phyloP scores from a whole-genome alignment of 2,113 vertebrate genomes.

The Bungarus multicinctus region DNA sequence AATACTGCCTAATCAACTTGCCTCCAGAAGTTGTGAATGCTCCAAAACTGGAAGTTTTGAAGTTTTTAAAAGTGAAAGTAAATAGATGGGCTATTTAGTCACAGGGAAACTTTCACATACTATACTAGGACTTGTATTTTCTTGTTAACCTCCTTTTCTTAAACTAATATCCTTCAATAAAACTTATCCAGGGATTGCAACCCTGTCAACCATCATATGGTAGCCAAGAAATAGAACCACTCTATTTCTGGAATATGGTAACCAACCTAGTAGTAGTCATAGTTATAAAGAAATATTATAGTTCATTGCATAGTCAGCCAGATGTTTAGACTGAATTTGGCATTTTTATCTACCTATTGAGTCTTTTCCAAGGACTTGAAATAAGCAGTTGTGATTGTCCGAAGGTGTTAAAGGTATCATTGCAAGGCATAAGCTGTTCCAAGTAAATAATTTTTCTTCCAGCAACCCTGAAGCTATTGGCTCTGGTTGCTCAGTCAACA shows the following conservation, averaged over 20 bases:
- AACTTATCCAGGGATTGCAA: neutral
- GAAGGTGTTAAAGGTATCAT: neutral
- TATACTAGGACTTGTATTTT: neutral
- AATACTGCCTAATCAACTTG: no score
- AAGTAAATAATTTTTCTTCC: neutral
- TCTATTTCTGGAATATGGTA: neutral
- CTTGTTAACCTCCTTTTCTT: neutral
- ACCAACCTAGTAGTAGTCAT: neutral
- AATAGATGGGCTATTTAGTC: neutral
- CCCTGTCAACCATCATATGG: neutral
- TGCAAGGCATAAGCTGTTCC: neutral
- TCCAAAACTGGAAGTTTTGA: no score
- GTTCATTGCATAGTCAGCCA: neutral
- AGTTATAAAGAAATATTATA: neutral
- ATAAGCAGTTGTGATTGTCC: neutral
- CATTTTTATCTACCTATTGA: neutral
- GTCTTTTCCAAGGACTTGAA: neutral
- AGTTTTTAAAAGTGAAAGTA: neutral
- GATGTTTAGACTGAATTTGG: neutral
- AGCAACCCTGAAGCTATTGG: neutral
- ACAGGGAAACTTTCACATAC: neutral
- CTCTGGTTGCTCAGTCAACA: neutral
- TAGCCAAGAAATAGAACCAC: neutral
- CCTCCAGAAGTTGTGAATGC: no score
- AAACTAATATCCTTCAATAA: neutral